A percentile compares a stretch with the other conserved stretches of the same genome.
Conservation (phyloP, 2,113 vertebrate species). For the Mesoclemmys tuberculata region DNA sequence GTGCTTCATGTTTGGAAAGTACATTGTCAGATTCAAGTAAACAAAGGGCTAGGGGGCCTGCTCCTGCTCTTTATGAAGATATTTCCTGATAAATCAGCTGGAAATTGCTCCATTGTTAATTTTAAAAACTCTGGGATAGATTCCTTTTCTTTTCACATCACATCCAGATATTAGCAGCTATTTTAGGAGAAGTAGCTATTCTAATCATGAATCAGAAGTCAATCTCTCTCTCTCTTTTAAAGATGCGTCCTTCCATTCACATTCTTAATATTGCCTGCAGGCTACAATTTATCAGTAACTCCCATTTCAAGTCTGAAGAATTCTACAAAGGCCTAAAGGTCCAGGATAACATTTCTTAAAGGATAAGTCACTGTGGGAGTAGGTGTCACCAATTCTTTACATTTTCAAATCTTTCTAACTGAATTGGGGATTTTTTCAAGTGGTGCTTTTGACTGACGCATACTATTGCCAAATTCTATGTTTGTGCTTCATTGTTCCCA, state of each 20-base stretch:
- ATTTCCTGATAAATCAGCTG: background rate
- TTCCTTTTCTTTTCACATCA: background rate
- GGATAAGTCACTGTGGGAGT: background rate
- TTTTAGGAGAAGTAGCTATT: background rate
- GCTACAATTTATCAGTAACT: background rate
- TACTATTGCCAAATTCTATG: background rate
- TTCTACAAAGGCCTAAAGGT: background rate
- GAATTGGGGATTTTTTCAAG: background rate
- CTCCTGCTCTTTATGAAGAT: background rate
- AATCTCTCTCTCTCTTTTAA: background rate
- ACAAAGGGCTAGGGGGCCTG: background rate
- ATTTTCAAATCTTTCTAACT: background rate
- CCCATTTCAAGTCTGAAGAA: background rate
- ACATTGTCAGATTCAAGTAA: background rate
- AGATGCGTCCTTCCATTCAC: background rate
- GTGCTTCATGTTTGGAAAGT: background rate
- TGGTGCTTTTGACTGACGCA: background rate
- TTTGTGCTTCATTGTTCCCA: background rate
- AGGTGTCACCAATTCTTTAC: background rate
- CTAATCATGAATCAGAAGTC: background rate
- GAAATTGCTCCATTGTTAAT: background rate
- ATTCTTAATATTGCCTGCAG: background rate
- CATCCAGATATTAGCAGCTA: background rate
- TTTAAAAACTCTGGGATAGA: background rate
- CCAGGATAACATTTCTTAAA: background rate